Percentiles rank a stretch among this genome's conserved stretches.
These are phyloP conservation scores for Synaphobranchus kaupii DNA, from an alignment of 2,797 vertebrate genomes.

Conservation along the genomic window DNA sequence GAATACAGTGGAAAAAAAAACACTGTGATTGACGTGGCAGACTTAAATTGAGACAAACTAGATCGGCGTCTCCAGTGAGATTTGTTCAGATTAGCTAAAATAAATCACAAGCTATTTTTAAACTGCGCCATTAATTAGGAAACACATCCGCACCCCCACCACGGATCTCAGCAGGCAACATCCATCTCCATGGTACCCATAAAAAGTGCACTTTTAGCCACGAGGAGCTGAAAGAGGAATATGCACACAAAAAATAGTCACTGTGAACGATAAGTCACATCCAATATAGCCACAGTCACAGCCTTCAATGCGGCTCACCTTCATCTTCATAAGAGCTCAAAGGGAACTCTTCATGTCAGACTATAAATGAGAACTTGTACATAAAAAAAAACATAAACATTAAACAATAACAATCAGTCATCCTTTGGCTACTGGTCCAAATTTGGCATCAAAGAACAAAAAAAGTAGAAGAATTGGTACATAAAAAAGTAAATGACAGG, in stretches of 20 bases:
- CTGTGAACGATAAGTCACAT: conserved; percentile 60
- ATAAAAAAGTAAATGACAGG: conserved; percentile 25
- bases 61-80: conserved; percentile 18
- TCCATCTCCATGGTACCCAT: conserved; percentile 32
- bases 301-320: conserved; percentile 41
- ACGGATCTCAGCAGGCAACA: conserved; percentile 17
- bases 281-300: conserved; percentile 47
- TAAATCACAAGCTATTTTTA: conserved; percentile 31
- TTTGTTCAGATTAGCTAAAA: conserved; percentile 40
- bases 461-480: not conserved
- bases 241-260: conserved; percentile 52
- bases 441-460: conserved; percentile 32
- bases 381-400: conserved; percentile 10
- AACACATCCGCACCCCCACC: not conserved
- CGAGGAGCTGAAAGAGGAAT: conserved; percentile 38
- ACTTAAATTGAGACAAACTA: conserved; percentile 19
- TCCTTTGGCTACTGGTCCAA: conserved; percentile 27
- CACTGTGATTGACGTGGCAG: not conserved
- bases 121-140: conserved; percentile 1
- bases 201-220: conserved; percentile 72
- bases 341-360: conserved; percentile 59
- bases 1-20: not conserved
- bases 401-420: conserved; percentile 45
- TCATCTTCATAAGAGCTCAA: conserved; percentile 44
- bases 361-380: conserved; percentile 25